Conservation (phyloP, 2,888 invertebrate genomes). For the Orchestes rusci region DNA sequence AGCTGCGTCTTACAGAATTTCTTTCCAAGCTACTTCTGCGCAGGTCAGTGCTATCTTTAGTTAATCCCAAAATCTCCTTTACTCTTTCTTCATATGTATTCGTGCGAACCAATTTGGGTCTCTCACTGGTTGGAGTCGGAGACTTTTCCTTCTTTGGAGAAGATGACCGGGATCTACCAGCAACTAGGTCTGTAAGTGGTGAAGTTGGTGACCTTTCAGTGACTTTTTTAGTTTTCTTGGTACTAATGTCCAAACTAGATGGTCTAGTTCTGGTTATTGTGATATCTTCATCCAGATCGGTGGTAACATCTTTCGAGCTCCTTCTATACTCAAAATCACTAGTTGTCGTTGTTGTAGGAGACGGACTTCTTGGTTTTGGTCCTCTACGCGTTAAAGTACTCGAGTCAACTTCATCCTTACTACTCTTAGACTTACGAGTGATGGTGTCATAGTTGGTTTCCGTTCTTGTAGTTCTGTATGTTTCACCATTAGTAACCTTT, state of each 20-base stretch:
- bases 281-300: slow-evolving; percentile 37
- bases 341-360: slow-evolving; percentile 41
- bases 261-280: slow-evolving; percentile 24
- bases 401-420: slow-evolving; percentile 21
- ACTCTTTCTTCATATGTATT: slow-evolving; percentile 70
- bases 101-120: slow-evolving; percentile 52
- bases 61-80: slow-evolving; percentile 61
- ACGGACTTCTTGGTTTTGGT: slow-evolving; percentile 31
- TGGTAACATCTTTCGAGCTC: slow-evolving; percentile 33
- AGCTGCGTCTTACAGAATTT: slow-evolving; percentile 23
- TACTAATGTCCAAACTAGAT: slow-evolving; percentile 30
- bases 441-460: slow-evolving; percentile 21
- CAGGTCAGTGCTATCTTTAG: slow-evolving; percentile 33
- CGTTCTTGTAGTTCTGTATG: not conserved
- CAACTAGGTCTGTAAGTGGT: slow-evolving; percentile 28
- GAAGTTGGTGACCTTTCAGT: slow-evolving; percentile 38
- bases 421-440: slow-evolving; percentile 25
- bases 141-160: slow-evolving; percentile 17
- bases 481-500: slow-evolving; percentile 14
- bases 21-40: slow-evolving; percentile 29
- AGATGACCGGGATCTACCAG: slow-evolving; percentile 4
- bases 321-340: slow-evolving; percentile 48
- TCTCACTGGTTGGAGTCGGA: slow-evolving; percentile 38
- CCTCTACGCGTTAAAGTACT: slow-evolving; percentile 32
- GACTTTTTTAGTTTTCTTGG: slow-evolving; percentile 32